Conservation (phyloP, 2,797 vertebrate genomes). For the Myripristis murdjan region DNA sequence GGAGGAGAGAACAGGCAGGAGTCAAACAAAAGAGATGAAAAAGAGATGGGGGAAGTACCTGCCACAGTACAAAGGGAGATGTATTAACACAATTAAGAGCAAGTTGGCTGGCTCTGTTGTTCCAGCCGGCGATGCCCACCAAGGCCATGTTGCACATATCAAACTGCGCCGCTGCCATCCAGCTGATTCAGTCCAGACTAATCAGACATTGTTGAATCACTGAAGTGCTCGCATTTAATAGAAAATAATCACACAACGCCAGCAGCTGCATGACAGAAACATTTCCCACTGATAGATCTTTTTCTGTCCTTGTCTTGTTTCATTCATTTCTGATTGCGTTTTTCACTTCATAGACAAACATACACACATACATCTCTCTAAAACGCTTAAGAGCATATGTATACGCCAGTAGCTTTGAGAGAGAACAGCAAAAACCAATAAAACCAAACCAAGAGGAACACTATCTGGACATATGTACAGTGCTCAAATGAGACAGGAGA, state of each 20-base stretch:
- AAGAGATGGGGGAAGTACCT: slow-evolving; percentile 2
- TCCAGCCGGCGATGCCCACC: slow-evolving; percentile 27
- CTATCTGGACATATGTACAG: no score
- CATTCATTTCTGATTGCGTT: no score
- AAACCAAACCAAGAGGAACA: no score
- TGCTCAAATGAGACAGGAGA: no score
- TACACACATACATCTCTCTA: no score
- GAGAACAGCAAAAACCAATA: no score
- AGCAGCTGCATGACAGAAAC: slow-evolving; percentile 5
- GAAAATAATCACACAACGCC: not conserved
- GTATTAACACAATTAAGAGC: slow-evolving; percentile 47
- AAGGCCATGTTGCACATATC: slow-evolving; percentile 37
- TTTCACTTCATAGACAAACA: no score
- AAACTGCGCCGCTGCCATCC: slow-evolving; percentile 16
- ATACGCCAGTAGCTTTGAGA: no score
- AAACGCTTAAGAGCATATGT: no score
- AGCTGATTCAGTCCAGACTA: slow-evolving; percentile 19
- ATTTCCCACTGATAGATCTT: not conserved
- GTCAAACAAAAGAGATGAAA: slow-evolving; percentile 11
- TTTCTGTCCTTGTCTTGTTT: no score
- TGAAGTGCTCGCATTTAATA: not conserved
- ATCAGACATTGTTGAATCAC: slow-evolving; percentile 21
- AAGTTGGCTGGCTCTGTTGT: slow-evolving; percentile 26
- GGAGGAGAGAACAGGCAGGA: not conserved
- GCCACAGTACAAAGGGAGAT: slow-evolving; percentile 32